A percentile compares a stretch with the other conserved stretches of the same genome.
Evolutionary conservation across 2,888 invertebrate genomes (phyloP).

Genomic region (Rotaria sp.): DNA sequence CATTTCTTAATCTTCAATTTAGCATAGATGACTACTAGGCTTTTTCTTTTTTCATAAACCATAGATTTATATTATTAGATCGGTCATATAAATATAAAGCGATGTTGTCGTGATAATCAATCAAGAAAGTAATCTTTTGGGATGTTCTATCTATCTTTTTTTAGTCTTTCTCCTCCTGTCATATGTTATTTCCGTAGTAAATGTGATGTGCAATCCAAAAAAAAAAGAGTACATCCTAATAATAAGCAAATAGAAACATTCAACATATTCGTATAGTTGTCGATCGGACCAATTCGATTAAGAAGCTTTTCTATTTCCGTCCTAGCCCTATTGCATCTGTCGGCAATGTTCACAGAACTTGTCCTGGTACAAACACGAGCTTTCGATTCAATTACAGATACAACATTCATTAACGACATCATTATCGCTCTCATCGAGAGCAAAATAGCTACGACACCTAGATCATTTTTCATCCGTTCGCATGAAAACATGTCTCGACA

Average conservation of each 20-base stretch:
- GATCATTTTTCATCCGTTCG: neutral
- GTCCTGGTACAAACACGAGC: neutral
- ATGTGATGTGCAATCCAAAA: neutral
- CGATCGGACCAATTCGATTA: neutral
- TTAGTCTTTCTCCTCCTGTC: neutral
- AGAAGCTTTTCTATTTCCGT: neutral
- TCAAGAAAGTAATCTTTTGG: constrained; percentile 9
- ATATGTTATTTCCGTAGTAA: neutral
- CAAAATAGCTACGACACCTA: neutral
- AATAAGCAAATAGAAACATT: neutral
- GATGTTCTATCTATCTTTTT: neutral
- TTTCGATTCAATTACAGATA: neutral
- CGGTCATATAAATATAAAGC: neutral
- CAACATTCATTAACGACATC: neutral
- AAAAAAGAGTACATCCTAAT: neutral
- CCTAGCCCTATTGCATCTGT: neutral
- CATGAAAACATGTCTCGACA: neutral
- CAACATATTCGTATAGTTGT: neutral
- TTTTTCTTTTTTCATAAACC: neutral
- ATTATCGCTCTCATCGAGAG: neutral
- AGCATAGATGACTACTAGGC: neutral
- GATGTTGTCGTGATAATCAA: neutral
- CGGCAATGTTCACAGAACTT: neutral
- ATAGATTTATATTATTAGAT: constrained; percentile 7
- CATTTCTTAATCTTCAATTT: constrained; percentile 8